Conservation (phyloP, 2,797 vertebrate genomes). For the Megaceryle alcyon region DNA sequence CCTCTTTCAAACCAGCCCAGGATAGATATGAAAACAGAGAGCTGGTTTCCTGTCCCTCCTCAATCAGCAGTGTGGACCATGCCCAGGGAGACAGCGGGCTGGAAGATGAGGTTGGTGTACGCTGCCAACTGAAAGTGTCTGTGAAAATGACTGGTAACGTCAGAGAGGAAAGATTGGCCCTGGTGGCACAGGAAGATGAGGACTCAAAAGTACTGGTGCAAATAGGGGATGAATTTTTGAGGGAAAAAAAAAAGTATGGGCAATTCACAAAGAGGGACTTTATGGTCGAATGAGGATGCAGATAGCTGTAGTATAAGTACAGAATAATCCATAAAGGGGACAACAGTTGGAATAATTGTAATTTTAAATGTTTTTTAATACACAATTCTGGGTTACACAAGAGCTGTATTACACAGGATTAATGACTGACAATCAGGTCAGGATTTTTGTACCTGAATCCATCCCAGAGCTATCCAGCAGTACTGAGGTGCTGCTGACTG, state of each 20-base stretch:
- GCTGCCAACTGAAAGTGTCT: background rate
- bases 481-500: background rate
- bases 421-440: background rate
- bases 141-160: background rate
- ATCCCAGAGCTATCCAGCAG: background rate
- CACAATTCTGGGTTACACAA: background rate
- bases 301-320: background rate
- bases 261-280: background rate
- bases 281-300: background rate
- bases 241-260: background rate
- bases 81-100: background rate
- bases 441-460: background rate
- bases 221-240: background rate
- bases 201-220: background rate
- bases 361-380: background rate
- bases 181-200: background rate
- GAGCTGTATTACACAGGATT: background rate
- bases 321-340: background rate
- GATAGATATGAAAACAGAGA: background rate
- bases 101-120: background rate
- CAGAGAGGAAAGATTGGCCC: background rate
- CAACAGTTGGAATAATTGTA: background rate
- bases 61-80: rapidly evolving
- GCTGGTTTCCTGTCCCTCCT: background rate
- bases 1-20: background rate